Evolutionary conservation across 2,888 invertebrate species (phyloP), one percentile per base, ranked within the genome.

Genomic region (Dichetophora obliterata): DNA sequence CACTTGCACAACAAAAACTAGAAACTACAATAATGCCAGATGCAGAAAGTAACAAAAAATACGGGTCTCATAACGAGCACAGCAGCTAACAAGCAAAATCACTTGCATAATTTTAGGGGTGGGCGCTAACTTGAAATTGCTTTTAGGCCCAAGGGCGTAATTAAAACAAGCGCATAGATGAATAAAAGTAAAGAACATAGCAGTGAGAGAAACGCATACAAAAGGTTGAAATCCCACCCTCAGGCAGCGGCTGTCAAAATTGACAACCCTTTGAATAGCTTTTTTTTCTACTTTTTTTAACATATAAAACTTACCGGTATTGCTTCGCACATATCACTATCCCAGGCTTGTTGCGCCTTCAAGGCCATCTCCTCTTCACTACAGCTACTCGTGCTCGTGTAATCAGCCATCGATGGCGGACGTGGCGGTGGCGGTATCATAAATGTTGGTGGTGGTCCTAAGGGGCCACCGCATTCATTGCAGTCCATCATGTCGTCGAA

Each of bases 391-490:
- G 81, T 82, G 54, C 84, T 83, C 66, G 85, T 86, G 77, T 82
- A 85, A 48, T 85, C 85, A 70, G 85, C 85, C 77, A 89, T 81
- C 57, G 86, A 86, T 34, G 89, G 88, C 37, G 89, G 89, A 34
- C 88, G 80, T 0, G 89, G 89, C 14, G 89, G 89, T 66, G 89
- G 89, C 69, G 89, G 89, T 81, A 89, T 85, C 76, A 87, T 84
- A 80, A 89, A 89, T 85, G 88, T 87, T 79, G 89, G 89, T 76
- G 89, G 89, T 69, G 88, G 88, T 52, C 86, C 89, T 71, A 88
- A 80, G 22, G 86, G 83, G 78, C 87, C 88, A 68, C 88, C 88
- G 82, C 89, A 89, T 80, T 89, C 89, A 81, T 87, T 87, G 84
- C 89, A 89, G 77, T 89, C 88, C 81, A 88, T 85, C 84, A 87